phyloP scores from a whole-genome alignment of 2,113 vertebrate genomes.

The Platichthys stellatus region DNA sequence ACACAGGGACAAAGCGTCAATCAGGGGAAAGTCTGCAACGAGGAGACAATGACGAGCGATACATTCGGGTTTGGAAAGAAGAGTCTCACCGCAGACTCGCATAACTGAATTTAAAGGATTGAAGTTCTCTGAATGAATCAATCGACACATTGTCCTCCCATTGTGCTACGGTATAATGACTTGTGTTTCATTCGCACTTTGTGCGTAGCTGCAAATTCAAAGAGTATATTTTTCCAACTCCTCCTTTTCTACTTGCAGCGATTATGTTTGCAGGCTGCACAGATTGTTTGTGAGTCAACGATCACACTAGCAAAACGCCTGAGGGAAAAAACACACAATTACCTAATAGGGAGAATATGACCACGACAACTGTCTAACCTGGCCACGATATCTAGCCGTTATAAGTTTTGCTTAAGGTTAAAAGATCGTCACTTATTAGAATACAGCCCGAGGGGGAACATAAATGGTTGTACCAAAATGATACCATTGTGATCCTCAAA shows the following conservation, averaged over 20 bases:
- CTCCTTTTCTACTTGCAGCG: neutral
- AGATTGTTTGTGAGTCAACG: no score
- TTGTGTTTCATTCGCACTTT: neutral
- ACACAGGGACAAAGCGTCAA: constrained; percentile 49
- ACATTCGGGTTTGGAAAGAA: constrained; percentile 38
- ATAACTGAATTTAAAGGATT: constrained; percentile 34
- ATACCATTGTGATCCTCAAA: neutral
- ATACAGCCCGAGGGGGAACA: no score
- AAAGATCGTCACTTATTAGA: no score
- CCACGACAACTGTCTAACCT: no score
- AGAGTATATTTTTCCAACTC: neutral
- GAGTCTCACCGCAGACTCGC: constrained; percentile 38
- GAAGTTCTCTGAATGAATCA: constrained; percentile 38
- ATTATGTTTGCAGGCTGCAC: neutral
- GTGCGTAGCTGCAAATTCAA: neutral
- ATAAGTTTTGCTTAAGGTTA: no score
- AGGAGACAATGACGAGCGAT: constrained; percentile 46
- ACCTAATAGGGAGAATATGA: no score
- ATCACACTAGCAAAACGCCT: no score
- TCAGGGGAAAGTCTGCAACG: constrained; percentile 40
- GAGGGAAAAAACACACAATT: no score
- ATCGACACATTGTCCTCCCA: constrained; percentile 4
- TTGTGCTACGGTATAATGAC: neutral
- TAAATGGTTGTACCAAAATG: no score
- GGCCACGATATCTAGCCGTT: no score